Evolutionary conservation across 35 echinoderm and acorn worm genomes (phyloP).

Genomic region (Eucidaris tribuloides): DNA sequence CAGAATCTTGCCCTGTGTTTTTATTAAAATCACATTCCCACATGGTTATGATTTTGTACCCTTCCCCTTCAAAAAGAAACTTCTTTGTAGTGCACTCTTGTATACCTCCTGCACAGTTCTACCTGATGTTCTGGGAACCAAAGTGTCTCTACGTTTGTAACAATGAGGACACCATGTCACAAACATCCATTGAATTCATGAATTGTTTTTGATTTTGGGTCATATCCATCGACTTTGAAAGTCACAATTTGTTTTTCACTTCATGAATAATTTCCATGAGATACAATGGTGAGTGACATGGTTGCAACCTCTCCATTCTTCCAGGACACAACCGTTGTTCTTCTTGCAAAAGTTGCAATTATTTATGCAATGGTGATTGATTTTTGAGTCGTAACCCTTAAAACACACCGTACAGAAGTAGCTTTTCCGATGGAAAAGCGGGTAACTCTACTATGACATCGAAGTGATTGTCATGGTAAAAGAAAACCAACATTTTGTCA

Average conservation of each 20-base stretch:
- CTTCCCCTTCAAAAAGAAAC: neutral
- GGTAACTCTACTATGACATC: no score
- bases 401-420: slow-evolving; percentile 36
- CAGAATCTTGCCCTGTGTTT: neutral
- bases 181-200: slow-evolving; percentile 29
- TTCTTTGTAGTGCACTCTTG: no score
- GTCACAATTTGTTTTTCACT: slow-evolving; percentile 21
- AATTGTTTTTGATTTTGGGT: slow-evolving; percentile 1
- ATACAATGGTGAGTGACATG: no score
- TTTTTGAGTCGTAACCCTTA: slow-evolving; percentile 7
- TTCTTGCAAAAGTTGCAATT: neutral
- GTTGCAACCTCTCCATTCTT: no score
- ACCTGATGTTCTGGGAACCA: neutral
- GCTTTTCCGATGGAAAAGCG: no score
- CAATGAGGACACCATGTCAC: slow-evolving; percentile 46
- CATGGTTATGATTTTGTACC: neutral
- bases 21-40: slow-evolving; percentile 30
- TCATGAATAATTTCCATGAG: no score
- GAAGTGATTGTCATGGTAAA: no score
- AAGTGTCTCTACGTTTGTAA: slow-evolving; percentile 3
- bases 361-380: neutral
- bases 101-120: slow-evolving; percentile 13
- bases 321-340: no score
- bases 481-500: no score
- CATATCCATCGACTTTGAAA: slow-evolving; percentile 40